A percentile compares a stretch with the other conserved stretches of the same genome.
Conservation (phyloP, 2,888 invertebrate species). For the Gerris lacustris region DNA sequence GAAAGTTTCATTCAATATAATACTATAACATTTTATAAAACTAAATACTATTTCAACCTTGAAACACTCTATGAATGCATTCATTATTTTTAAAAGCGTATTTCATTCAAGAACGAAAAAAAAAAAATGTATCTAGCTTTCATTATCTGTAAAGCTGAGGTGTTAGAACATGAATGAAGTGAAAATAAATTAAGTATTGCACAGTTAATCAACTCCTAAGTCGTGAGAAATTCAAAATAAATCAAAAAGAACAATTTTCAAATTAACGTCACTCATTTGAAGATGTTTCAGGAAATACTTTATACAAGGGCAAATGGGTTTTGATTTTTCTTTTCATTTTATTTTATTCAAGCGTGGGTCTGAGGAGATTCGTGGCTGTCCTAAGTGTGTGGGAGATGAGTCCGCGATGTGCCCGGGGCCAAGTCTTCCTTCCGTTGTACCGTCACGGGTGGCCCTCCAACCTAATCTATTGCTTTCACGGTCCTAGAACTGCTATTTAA, state of each 20-base stretch:
- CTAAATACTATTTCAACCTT: too few species aligned
- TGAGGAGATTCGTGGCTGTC: too few species aligned
- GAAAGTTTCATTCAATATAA: neutral
- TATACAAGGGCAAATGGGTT: neutral
- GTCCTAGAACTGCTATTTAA: neutral
- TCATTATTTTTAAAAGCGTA: too few species aligned
- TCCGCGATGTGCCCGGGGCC: neutral
- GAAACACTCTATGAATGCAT: too few species aligned
- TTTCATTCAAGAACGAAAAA: too few species aligned
- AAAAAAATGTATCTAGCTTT: too few species aligned
- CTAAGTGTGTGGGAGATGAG: neutral
- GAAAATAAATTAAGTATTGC: neutral
- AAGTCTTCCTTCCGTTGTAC: neutral
- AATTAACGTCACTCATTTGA: neutral
- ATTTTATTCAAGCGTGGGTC: neutral
- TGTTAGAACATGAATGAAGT: too few species aligned
- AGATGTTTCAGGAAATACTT: neutral
- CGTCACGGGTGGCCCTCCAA: neutral
- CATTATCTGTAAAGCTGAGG: too few species aligned
- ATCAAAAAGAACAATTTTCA: neutral
- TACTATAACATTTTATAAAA: too few species aligned
- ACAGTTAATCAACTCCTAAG: neutral
- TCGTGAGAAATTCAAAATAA: neutral
- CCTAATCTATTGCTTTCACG: neutral
- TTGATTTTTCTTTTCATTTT: neutral